phyloP scores from a whole-genome alignment of 2,113 vertebrate genomes.

The Eclectus roratus region DNA sequence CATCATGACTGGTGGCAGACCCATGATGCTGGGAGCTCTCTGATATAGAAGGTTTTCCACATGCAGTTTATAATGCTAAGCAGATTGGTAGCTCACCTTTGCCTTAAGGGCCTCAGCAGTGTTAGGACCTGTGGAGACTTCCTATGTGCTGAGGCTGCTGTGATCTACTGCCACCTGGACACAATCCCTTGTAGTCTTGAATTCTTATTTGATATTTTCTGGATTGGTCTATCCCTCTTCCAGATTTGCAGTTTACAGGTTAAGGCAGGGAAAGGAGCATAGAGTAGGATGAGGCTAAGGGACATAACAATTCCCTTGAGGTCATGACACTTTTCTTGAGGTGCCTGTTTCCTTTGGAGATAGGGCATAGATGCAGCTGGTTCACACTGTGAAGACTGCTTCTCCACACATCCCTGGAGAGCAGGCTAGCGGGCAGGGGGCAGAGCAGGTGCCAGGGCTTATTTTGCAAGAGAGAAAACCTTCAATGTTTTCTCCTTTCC shows the following conservation, averaged over 20 bases:
- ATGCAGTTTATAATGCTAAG: not conserved
- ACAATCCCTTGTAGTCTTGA: not conserved
- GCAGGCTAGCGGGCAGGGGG: rapidly evolving
- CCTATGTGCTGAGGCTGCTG: not conserved
- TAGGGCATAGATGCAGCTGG: not conserved
- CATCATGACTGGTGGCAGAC: not conserved
- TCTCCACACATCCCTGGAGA: not conserved
- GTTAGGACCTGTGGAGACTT: not conserved
- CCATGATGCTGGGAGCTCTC: not conserved
- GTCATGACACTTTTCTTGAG: not conserved
- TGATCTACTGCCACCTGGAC: not conserved
- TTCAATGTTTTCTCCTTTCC: not conserved
- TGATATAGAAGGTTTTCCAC: not conserved
- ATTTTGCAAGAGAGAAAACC: not conserved
- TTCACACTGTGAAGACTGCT: not conserved
- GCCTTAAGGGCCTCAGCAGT: not conserved
- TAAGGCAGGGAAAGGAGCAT: not conserved
- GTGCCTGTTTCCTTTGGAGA: not conserved
- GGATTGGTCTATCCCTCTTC: not conserved
- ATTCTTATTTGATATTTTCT: not conserved
- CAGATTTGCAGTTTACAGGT: not conserved
- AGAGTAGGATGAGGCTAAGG: not conserved
- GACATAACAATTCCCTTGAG: not conserved
- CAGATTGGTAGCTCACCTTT: not conserved
- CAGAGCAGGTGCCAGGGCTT: not conserved